phyloP scores from a whole-genome alignment of 2,888 invertebrate species.

The Prosopocoilus inquinatus region DNA sequence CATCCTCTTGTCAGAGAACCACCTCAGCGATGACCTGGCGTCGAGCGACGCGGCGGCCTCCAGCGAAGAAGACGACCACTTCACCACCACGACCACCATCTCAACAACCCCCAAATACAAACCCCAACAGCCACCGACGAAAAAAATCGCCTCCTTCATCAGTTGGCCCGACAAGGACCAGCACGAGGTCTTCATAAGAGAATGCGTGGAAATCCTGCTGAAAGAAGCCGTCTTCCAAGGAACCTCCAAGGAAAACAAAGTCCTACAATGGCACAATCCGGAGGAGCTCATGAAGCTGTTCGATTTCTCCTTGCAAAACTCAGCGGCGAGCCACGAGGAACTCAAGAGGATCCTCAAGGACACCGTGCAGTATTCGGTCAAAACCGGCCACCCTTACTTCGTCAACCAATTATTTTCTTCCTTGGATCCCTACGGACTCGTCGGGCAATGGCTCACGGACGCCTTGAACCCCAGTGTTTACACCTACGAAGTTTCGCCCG shows the following conservation, averaged over 20 bases:
- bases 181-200: constrained; percentile 72
- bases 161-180: constrained; percentile 62
- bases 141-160: constrained; percentile 49
- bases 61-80: constrained; percentile 41
- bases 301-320: constrained; percentile 62
- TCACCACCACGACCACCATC: constrained; percentile 15
- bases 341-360: constrained; percentile 66
- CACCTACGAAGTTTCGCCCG: constrained; percentile 87
- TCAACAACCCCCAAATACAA: constrained; percentile 9
- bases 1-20: constrained; percentile 13
- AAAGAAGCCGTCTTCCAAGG: constrained; percentile 76
- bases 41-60: constrained; percentile 37
- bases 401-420: constrained; percentile 86
- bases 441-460: constrained; percentile 83
- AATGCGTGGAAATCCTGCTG: constrained; percentile 69
- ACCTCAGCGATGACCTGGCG: constrained; percentile 25
- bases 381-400: constrained; percentile 87
- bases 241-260: constrained; percentile 67
- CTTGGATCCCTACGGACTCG: constrained; percentile 79
- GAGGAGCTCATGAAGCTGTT: constrained; percentile 65
- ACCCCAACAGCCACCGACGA: neutral
- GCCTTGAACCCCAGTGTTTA: constrained; percentile 85
- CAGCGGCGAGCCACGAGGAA: constrained; percentile 64
- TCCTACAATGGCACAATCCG: constrained; percentile 80
- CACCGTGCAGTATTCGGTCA: constrained; percentile 82